Base-by-base conservation (phyloP, 2,797 vertebrate genomes). In the Phylloscopus collybita region DNA sequence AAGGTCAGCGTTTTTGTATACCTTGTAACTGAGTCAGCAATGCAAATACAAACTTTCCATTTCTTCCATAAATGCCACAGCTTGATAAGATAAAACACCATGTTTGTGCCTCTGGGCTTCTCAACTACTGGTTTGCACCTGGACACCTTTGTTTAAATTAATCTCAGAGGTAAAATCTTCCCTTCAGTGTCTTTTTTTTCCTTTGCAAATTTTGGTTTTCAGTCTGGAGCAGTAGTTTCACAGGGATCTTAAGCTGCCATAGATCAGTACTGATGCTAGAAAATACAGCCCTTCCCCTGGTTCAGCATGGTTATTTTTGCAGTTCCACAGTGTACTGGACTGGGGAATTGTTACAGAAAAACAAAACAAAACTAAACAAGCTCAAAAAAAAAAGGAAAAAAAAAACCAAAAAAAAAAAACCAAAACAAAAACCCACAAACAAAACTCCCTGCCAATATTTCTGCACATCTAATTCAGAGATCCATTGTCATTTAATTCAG, bases 51-150 rank as follows among this genome's bases (percentile, higher is more conserved):
- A 72, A 40, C 57, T 79, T 90, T 61, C 40, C 17, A 6, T 83
- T 93, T 88, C 69, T 86, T 32, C 49, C 71, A 34, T 76, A 87
- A 94, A 84, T 88, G 56, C 78, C 85, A 25, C 72, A 47, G 49
- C 72, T 56, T 78, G 79, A 18, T 92, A 91, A 91, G 78, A 91
- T 73, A 70, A 82, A 56, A 38, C 54, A 36, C 29, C 0, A 1
- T 38, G 53, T 85, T 90, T 78, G 81, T 89, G 69, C 62, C 69
- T 42, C 56, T 65, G 64, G 11, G 64, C 44, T 51, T 90, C 32
- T 76, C 83, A 83, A 16, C 29, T 79, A 73, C 65, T 56, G 34
- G 10, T 87, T 57, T 12, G 30, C 71, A 85, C 51, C 78, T 59
- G 84, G 72, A 49, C 59, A 66, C 61, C n/a, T 10, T 54, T 83